A percentile compares a stretch with the other conserved stretches of the same genome.
phyloP scores from a whole-genome alignment of 1,140 invertebrate species.

The Oedothorax gibbosus region DNA sequence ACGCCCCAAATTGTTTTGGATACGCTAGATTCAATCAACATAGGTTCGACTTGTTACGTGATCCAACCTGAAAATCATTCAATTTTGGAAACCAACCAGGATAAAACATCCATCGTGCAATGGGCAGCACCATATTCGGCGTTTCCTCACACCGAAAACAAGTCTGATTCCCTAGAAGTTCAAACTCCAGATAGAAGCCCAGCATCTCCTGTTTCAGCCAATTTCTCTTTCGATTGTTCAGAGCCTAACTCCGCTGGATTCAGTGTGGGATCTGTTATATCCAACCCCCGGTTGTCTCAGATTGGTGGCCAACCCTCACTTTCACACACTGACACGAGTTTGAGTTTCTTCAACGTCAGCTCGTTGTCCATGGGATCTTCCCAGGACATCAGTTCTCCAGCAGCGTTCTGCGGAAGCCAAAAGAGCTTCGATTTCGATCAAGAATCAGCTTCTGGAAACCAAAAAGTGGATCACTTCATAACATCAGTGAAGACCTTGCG shows the following conservation, averaged over 20 bases:
- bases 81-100: neutral
- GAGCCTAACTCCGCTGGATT: constrained; percentile 25
- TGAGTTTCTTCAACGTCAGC: constrained; percentile 48
- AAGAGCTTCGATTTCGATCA: constrained; percentile 14
- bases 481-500: neutral
- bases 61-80: constrained; percentile 23
- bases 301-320: neutral
- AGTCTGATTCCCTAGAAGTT: constrained; percentile 44
- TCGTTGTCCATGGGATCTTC: constrained; percentile 49
- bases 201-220: constrained; percentile 13
- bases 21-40: neutral
- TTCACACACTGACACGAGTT: constrained; percentile 32
- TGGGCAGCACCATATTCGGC: neutral
- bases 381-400: constrained; percentile 43
- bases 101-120: neutral
- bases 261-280: constrained; percentile 26
- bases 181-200: constrained; percentile 25
- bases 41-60: neutral
- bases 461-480: neutral
- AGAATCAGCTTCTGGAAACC: constrained; percentile 8
- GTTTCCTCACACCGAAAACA: constrained; percentile 29
- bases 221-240: constrained; percentile 48
- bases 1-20: constrained; percentile 48
- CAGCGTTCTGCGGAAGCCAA: constrained; percentile 21
- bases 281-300: constrained; percentile 36